Evolutionary conservation across 1,140 invertebrate species (phyloP).

Genomic region (Zaprionus inermis): DNA sequence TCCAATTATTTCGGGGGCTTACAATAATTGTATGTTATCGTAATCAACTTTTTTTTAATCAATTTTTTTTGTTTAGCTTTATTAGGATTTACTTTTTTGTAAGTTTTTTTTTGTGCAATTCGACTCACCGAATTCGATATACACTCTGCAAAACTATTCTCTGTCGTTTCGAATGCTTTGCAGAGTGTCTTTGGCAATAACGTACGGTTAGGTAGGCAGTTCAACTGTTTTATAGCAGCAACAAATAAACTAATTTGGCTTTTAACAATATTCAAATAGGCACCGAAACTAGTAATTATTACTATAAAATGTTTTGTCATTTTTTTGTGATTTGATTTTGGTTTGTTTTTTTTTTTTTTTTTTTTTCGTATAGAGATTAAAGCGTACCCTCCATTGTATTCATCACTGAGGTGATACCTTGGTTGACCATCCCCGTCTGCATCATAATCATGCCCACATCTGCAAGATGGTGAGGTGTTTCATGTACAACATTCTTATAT

Average conservation of each 20-base stretch:
- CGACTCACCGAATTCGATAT: constrained; percentile 12
- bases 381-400: constrained; percentile 93
- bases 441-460: constrained; percentile 98
- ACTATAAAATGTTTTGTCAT: constrained; percentile 24
- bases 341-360: constrained; percentile 53
- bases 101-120: constrained; percentile 14
- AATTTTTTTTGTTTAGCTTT: constrained; percentile 13
- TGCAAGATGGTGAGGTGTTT: constrained; percentile 86
- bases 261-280: constrained; percentile 49
- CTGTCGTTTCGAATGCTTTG: neutral
- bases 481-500: constrained; percentile 55
- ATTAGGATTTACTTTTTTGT: constrained; percentile 8
- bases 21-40: neutral
- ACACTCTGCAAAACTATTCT: constrained; percentile 24
- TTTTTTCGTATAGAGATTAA: constrained; percentile 64
- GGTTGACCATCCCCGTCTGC: constrained; percentile 96
- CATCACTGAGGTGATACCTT: constrained; percentile 89
- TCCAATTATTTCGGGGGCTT: constrained; percentile 25
- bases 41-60: constrained; percentile 14
- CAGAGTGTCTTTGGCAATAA: constrained; percentile 12
- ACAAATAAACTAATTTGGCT: constrained; percentile 72
- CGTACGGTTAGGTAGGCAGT: constrained; percentile 41
- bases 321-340: constrained; percentile 17
- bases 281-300: constrained; percentile 48
- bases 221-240: constrained; percentile 65